Evolutionary conservation across 92 coral and sea anemone species (phyloP).

Genomic region (Virgularia gustaviana): DNA sequence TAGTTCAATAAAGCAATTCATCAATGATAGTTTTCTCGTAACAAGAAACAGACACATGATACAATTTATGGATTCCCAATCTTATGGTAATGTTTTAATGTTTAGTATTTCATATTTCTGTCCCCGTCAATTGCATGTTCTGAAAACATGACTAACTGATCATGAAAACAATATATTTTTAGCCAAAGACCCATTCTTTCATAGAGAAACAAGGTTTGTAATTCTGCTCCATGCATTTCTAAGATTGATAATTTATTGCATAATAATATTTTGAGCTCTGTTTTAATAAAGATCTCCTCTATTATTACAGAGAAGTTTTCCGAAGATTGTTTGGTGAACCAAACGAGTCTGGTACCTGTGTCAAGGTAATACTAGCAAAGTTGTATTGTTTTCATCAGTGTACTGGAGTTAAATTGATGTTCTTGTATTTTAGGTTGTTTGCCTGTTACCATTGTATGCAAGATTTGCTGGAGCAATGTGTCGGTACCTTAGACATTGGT

Average conservation of each 20-base stretch:
- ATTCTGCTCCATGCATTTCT: neutral
- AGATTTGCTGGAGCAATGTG: constrained; percentile 88
- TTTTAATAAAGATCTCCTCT: too few relatives aligned
- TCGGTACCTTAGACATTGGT: constrained; percentile 88
- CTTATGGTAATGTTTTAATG: constrained; percentile 52
- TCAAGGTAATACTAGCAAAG: constrained; percentile 57
- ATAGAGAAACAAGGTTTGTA: constrained; percentile 80
- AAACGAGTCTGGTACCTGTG: constrained; percentile 61
- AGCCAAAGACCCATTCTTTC: constrained; percentile 72
- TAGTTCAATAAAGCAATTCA: constrained; percentile 72
- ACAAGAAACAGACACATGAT: constrained; percentile 64
- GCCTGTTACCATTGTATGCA: constrained; percentile 70
- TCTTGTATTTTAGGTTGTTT: constrained; percentile 57
- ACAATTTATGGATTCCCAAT: constrained; percentile 60
- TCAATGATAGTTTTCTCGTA: constrained; percentile 66
- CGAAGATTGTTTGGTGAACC: constrained; percentile 91
- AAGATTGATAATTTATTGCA: neutral
- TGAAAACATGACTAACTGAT: neutral
- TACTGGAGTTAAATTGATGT: too few relatives aligned
- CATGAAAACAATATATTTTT: neutral
- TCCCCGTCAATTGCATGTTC: neutral
- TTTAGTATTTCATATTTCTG: neutral
- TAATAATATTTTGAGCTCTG: neutral
- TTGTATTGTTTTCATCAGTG: neutral
- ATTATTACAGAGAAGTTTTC: constrained; percentile 82